A percentile compares a stretch with the other conserved stretches of the same genome.
Conservation (phyloP, 92 coral and sea anemone species). For the Nematostella vectensis region DNA sequence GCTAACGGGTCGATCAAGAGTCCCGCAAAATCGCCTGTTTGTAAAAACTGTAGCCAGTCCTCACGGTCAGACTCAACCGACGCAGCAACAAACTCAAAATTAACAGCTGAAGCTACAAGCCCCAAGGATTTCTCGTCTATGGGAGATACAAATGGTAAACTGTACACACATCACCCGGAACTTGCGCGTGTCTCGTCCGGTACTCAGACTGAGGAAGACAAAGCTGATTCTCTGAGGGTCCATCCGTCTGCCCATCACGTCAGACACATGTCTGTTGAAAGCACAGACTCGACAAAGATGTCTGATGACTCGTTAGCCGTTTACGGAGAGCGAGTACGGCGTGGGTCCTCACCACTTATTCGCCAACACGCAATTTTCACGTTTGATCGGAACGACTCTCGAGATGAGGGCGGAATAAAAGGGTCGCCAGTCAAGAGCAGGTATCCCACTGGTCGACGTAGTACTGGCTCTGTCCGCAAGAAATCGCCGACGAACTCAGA, state of each 20-base stretch:
- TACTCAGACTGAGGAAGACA: conserved; percentile 1
- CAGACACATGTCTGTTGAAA: conserved; percentile 31
- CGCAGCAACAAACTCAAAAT: not conserved
- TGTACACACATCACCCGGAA: not conserved
- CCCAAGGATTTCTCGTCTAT: not conserved
- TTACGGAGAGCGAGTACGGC: conserved; percentile 56
- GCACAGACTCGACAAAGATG: conserved; percentile 45
- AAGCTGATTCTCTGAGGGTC: not conserved
- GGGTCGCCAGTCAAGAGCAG: not conserved
- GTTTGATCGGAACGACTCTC: conserved; percentile 51
- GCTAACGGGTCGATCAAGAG: not conserved
- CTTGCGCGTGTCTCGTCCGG: conserved; percentile 1
- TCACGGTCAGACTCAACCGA: not conserved
- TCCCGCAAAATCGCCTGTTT: not conserved
- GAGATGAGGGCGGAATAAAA: conserved; percentile 1
- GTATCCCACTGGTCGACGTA: not conserved
- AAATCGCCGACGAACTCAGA: conserved; percentile 10
- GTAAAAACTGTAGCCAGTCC: not conserved
- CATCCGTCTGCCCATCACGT: not conserved
- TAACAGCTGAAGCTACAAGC: not conserved
- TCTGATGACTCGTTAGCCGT: conserved; percentile 64
- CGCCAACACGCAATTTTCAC: conserved; percentile 90
- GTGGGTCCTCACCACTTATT: conserved; percentile 82
- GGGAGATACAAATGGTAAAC: not conserved
- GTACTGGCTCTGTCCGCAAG: conserved; percentile 1